Percentiles rank a stretch among this genome's conserved stretches.
phyloP scores from a whole-genome alignment of 2,888 invertebrate species.

The Cheilosia grossa region DNA sequence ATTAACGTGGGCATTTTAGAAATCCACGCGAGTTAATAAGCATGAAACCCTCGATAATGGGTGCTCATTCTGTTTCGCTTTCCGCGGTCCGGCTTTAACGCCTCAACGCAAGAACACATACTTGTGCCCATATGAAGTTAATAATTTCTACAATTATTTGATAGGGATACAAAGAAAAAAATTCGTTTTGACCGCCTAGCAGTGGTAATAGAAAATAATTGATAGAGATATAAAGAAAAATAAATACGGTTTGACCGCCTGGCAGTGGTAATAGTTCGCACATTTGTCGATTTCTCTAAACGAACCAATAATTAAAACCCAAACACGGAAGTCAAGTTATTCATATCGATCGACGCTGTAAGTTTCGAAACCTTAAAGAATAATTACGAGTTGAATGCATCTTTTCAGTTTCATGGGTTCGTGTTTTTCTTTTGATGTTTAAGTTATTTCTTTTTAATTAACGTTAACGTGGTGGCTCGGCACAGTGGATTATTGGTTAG shows the following conservation, averaged over 20 bases:
- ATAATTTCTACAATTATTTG: constrained; percentile 30
- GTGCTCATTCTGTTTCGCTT: constrained; percentile 31
- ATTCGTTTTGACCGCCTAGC: neutral
- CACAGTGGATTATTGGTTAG: too few relatives aligned
- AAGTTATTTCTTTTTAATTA: neutral
- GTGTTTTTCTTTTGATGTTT: neutral
- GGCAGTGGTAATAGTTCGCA: constrained; percentile 16
- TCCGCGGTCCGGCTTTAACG: constrained; percentile 11
- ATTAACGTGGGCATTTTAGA: constrained; percentile 18
- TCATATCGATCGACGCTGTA: constrained; percentile 24
- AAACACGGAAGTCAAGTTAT: constrained; percentile 54
- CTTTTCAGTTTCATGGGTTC: constrained; percentile 4
- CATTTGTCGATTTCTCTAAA: constrained; percentile 48
- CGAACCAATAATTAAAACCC: constrained; percentile 49
- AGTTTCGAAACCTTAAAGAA: constrained; percentile 34
- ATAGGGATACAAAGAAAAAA: neutral
- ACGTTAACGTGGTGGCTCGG: too few relatives aligned
- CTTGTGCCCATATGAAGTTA: neutral
- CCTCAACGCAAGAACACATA: neutral
- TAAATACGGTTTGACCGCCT: neutral
- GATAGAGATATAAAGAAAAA: constrained; percentile 8
- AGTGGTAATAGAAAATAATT: constrained; percentile 32
- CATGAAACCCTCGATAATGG: constrained; percentile 13
- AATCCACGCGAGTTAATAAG: constrained; percentile 19
- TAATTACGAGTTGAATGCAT: constrained; percentile 13